Percentiles rank a stretch among this genome's conserved stretches.
phyloP scores from a whole-genome alignment of 2,888 invertebrate genomes.

The Drosophila limbata region DNA sequence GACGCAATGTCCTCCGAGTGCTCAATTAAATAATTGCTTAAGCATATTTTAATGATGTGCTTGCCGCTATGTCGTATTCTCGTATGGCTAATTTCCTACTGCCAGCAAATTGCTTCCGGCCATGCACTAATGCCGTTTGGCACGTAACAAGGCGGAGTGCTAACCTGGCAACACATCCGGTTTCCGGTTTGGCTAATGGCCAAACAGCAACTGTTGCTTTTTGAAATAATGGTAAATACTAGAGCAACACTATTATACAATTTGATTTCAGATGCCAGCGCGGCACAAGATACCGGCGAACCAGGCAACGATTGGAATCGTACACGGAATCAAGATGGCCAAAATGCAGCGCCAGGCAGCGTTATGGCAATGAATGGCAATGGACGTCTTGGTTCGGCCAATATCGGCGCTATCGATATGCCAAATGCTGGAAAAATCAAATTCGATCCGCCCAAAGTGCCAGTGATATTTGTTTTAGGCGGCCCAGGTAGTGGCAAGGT shows the following conservation, averaged over 20 bases:
- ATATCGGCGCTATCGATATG: constrained; percentile 89
- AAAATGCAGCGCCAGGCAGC: constrained; percentile 64
- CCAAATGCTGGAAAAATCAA: constrained; percentile 93
- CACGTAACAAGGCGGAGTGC: constrained; percentile 59
- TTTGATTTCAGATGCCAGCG: constrained; percentile 85
- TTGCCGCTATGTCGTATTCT: constrained; percentile 18
- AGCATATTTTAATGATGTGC: constrained; percentile 71
- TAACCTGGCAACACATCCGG: constrained; percentile 72
- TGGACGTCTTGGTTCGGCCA: constrained; percentile 85
- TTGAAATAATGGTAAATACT: not conserved
- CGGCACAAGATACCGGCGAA: constrained; percentile 92
- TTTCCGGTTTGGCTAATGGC: constrained; percentile 50
- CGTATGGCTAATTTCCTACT: constrained; percentile 56
- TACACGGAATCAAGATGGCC: constrained; percentile 78
- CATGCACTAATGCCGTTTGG: constrained; percentile 51
- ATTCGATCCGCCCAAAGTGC: constrained; percentile 94
- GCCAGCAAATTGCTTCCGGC: constrained; percentile 65
- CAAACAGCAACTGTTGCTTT: constrained; percentile 64
- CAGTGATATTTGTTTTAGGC: constrained; percentile 95
- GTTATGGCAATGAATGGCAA: constrained; percentile 58
- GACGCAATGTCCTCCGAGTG: constrained; percentile 54
- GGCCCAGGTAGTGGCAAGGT: constrained; percentile 99
- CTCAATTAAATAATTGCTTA: constrained; percentile 73
- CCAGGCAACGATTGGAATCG: constrained; percentile 85
- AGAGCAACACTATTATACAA: not conserved